These are phyloP conservation scores for Thermophis baileyi DNA, from an alignment of 2,113 vertebrate species.

Conservation along the genomic window DNA sequence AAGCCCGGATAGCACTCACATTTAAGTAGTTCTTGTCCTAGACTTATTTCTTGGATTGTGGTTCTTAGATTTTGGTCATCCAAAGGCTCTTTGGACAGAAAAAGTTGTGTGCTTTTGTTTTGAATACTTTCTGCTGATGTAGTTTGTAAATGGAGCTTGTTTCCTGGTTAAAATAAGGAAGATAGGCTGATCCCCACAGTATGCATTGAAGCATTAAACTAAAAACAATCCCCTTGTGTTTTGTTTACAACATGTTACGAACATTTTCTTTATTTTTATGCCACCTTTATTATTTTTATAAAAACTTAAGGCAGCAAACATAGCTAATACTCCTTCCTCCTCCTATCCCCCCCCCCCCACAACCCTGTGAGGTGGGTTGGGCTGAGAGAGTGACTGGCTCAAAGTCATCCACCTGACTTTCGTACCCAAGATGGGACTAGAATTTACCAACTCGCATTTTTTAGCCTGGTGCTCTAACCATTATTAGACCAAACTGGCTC, in stretches of 20 bases:
- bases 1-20: background rate
- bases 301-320: no score
- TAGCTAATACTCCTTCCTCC: background rate
- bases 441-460: no score
- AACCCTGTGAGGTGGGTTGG: background rate
- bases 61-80: background rate
- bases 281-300: no score
- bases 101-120: background rate
- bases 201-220: background rate
- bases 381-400: no score
- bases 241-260: background rate
- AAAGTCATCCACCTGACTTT: no score
- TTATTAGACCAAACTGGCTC: no score
- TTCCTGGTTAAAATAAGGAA: background rate
- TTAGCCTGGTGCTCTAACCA: no score
- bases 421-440: no score
- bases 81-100: background rate
- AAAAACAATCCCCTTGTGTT: background rate
- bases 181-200: background rate
- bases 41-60: background rate
- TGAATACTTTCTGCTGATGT: background rate
- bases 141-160: background rate
- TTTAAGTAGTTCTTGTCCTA: background rate
- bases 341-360: background rate
- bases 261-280: no score